Base-by-base conservation (phyloP, 1,140 invertebrate genomes). In the Papilio machaon region DNA sequence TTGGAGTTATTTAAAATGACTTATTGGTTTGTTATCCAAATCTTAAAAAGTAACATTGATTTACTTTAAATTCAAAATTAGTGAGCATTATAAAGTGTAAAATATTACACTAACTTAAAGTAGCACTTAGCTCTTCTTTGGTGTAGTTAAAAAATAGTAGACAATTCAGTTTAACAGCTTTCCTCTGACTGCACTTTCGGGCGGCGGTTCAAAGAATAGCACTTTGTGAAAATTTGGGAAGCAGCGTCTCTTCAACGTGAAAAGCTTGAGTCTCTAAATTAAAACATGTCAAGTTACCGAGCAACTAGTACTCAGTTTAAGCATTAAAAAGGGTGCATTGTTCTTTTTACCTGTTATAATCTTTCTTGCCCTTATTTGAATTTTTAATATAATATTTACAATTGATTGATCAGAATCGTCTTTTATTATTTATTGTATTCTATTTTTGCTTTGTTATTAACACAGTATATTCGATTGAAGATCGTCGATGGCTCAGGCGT, bases 181-280 rank as follows among this genome's bases (percentile, higher is more conserved):
- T 70, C 64, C 64, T 70, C 64, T 70, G 30, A 35, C 30, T 35
- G 64, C 30, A 70, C 64, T 35, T 38, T 70, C 30, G 6, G 30
- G 64, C 23, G 64, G 64, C 30, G 64, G 64, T 70, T 70, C 64
- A 70, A 70, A 70, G 64, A 70, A 70, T 70, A 17, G 64, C 64
- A 70, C 64, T 70, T 35, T 70, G 30, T 70, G 64, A 70, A 70
- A 70, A 35, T 70, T 67, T 70, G 38, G 64, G 64, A 70, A 35
- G 64, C 30, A 30, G 23, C 11, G 30, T 70, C 64, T 70, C 30
- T 70, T 70, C 64, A 70, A 70, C 64, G 15, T 70, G 30, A 70
- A 70, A 70, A 70, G 64, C 64, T 70, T 70, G 64, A 70, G 23
- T 70, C 64, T 64, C 60, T 70, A 70, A 70, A 70, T 70, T 70